Base-by-base conservation (phyloP, 2,888 invertebrate genomes). In the Melanotus villosus region DNA sequence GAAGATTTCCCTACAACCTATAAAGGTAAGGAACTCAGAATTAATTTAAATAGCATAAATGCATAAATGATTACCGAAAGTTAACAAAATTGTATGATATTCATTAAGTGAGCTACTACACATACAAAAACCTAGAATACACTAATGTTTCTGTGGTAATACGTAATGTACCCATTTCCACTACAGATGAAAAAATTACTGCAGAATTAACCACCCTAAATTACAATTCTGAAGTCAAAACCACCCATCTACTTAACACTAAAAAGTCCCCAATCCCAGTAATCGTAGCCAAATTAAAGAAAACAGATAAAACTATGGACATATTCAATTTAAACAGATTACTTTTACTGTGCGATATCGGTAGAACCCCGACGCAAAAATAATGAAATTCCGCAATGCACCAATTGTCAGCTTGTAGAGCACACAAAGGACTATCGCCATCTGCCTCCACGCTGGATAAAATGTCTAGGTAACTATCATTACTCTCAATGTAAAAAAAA, bases 391-490 rank as follows among this genome's bases (percentile, higher is more conserved):
- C 21, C 57, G 34, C 41, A 59, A 41, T 45, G 38, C 36, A 21
- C 36, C 5, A 58, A 36, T 18, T 58, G 58, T 12, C 58, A 58
- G 32, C 38, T 14, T 1, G 21, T 19, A 12, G 58, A 21, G 12
- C 58, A 58, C 23, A 58, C 38, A 5, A 58, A 41, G 14, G 47
- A 18, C 6, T 67, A 69, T 16, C 60, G 65, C 23, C 32, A 60
- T 21, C 18, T 59, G 9, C 19, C 57, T 1, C 32, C 65, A 32
- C 19, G 52, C 1, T 70, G 68, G 16, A 65, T 69, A 3, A 69
- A 69, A 47, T 69, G 65, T 47, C 30, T 18, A 16, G 65, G 23
- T 12, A 21, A 43, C 10, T 63, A 69, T 32, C 10, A 12, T 16
- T 47, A 41, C 4, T 38, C 58, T 1, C 1, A 47, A 10, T 69